Conservation (phyloP, 1,140 invertebrate genomes). For the Drosophila pectinifera region DNA sequence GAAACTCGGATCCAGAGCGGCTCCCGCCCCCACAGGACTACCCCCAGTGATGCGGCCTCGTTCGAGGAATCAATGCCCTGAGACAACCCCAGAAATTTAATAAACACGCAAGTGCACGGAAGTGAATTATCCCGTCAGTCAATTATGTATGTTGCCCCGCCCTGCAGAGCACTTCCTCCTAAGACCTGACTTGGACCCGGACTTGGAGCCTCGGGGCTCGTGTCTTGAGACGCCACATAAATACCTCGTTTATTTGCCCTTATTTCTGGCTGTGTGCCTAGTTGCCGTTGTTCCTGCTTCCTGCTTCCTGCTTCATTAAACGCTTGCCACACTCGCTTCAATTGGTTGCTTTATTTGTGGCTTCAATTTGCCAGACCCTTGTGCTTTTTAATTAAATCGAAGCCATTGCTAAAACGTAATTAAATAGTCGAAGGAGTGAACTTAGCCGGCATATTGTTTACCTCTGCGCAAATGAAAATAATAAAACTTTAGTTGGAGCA, state of each 20-base stretch:
- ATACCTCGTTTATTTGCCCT: slow-evolving; percentile 78
- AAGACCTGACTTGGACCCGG: slow-evolving; percentile 17
- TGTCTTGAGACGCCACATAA: slow-evolving; percentile 68
- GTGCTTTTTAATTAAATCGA: slow-evolving; percentile 74
- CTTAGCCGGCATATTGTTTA: slow-evolving; percentile 47
- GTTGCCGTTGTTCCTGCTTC: slow-evolving; percentile 42
- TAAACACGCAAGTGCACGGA: slow-evolving; percentile 83
- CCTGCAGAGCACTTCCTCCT: slow-evolving; percentile 2
- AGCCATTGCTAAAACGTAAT: slow-evolving; percentile 41
- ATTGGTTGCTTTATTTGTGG: slow-evolving; percentile 81
- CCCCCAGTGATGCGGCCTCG: background rate
- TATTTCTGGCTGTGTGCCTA: slow-evolving; percentile 42
- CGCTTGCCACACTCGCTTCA: slow-evolving; percentile 64
- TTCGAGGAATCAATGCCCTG: slow-evolving; percentile 67
- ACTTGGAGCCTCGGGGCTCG: slow-evolving; percentile 9
- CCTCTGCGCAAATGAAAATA: slow-evolving; percentile 21
- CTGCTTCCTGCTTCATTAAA: slow-evolving; percentile 69
- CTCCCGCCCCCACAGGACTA: background rate
- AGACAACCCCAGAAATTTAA: slow-evolving; percentile 80
- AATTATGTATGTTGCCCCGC: slow-evolving; percentile 67
- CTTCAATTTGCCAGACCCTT: slow-evolving; percentile 62
- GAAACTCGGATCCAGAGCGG: slow-evolving; percentile 16
- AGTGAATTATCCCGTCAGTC: slow-evolving; percentile 81
- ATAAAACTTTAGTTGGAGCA: slow-evolving; percentile 35
- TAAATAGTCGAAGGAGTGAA: slow-evolving; percentile 36